Conservation (phyloP, 2,888 invertebrate species). For the Campoletis raptor region DNA sequence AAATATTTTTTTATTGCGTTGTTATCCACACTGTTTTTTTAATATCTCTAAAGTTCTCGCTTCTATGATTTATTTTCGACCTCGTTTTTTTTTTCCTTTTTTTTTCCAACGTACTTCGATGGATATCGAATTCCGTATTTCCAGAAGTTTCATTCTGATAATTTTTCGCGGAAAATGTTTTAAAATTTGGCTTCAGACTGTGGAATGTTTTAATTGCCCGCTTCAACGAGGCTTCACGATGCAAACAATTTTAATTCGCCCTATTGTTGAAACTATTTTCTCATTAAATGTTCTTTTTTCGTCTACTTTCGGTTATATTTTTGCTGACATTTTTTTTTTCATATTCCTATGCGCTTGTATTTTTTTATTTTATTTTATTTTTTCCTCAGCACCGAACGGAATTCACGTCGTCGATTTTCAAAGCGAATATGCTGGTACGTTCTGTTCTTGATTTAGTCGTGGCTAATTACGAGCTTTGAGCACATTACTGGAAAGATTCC, state of each 20-base stretch:
- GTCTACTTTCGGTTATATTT: neutral
- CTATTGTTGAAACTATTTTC: conserved; percentile 1
- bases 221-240: neutral
- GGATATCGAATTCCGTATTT: neutral
- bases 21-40: neutral
- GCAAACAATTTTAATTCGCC: neutral
- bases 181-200: neutral
- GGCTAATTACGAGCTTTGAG: conserved; percentile 50
- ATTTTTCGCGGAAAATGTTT: neutral
- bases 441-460: conserved; percentile 20
- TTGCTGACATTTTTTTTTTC: neutral
- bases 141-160: neutral
- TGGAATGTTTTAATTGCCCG: neutral
- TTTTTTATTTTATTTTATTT: too few relatives aligned
- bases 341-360: neutral
- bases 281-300: neutral
- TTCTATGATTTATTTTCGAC: neutral
- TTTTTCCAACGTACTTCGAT: neutral
- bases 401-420: conserved; percentile 27
- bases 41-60: neutral
- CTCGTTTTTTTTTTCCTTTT: neutral
- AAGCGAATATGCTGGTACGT: conserved; percentile 20
- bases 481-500: conserved; percentile 61
- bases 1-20: neutral
- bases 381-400: conserved; percentile 7